Conservation (phyloP, 1,140 invertebrate species). For the Polypedilum pembai region DNA sequence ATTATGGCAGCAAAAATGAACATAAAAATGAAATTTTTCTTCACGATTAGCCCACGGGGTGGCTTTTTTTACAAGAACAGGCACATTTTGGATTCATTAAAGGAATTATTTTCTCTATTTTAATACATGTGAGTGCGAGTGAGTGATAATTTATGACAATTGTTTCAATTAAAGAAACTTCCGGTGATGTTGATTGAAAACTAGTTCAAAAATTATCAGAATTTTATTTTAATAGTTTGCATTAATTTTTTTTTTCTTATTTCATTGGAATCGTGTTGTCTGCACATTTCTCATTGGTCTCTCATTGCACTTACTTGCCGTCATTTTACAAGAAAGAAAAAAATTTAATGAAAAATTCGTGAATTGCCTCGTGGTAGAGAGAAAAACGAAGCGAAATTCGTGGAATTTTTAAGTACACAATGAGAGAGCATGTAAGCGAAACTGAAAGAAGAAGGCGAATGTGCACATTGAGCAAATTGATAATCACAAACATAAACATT, state of each 20-base stretch:
- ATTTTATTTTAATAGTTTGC: background rate
- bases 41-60: no score
- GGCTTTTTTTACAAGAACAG: no score
- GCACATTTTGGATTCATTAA: no score
- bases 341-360: constrained; percentile 10
- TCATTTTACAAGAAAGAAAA: background rate
- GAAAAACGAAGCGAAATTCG: background rate
- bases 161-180: no score
- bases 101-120: no score
- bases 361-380: background rate
- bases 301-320: background rate
- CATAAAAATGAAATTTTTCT: no score
- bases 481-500: background rate
- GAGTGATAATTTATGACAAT: no score
- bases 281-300: background rate
- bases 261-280: background rate
- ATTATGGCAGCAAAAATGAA: no score
- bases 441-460: background rate
- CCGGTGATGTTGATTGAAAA: no score
- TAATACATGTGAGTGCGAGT: no score
- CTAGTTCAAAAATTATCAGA: no score
- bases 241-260: background rate
- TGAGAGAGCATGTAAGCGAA: background rate
- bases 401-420: background rate
- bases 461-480: background rate